Evolutionary conservation across 1,140 invertebrate species (phyloP).

Genomic region (Aporrectodea caliginosa): DNA sequence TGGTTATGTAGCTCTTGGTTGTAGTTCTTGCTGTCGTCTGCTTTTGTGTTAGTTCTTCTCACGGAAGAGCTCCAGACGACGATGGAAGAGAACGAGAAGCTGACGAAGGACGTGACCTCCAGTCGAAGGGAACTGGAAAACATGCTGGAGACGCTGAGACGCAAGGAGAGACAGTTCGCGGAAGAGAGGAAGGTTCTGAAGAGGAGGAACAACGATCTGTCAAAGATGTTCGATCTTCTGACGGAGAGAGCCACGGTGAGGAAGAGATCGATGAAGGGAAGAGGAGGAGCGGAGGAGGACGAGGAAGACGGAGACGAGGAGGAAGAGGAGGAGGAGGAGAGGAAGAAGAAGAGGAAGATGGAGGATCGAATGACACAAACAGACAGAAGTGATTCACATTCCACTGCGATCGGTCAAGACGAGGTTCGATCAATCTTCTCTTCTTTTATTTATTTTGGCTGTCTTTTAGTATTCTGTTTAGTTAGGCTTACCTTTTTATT

Average conservation of each 20-base stretch:
- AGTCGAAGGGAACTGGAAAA: conserved; percentile 5
- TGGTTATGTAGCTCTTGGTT: too few species aligned
- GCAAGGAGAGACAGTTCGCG: conserved; percentile 16
- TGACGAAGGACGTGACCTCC: not conserved
- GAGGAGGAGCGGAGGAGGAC: not conserved
- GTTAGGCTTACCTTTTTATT: too few species aligned
- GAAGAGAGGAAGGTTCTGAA: conserved; percentile 22
- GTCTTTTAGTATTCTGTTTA: too few species aligned
- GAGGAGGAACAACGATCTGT: conserved; percentile 12
- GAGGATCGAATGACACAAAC: not conserved
- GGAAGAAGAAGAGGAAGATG: not conserved
- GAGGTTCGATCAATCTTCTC: too few species aligned
- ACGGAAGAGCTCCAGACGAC: not conserved
- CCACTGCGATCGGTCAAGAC: not conserved
- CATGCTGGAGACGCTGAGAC: conserved; percentile 11
- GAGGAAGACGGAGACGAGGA: not conserved
- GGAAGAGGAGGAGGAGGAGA: not conserved
- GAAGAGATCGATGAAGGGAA: not conserved
- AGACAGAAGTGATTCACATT: not conserved
- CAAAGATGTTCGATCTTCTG: conserved; percentile 20
- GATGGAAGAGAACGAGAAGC: conserved; percentile 1
- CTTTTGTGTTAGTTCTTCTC: not conserved
- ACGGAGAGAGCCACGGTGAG: not conserved
- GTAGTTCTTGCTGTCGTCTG: not conserved
- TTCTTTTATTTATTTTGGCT: too few species aligned